A percentile compares a stretch with the other conserved stretches of the same genome.
phyloP scores from a whole-genome alignment of 1,140 invertebrate genomes.

The Drosophila neocordata region DNA sequence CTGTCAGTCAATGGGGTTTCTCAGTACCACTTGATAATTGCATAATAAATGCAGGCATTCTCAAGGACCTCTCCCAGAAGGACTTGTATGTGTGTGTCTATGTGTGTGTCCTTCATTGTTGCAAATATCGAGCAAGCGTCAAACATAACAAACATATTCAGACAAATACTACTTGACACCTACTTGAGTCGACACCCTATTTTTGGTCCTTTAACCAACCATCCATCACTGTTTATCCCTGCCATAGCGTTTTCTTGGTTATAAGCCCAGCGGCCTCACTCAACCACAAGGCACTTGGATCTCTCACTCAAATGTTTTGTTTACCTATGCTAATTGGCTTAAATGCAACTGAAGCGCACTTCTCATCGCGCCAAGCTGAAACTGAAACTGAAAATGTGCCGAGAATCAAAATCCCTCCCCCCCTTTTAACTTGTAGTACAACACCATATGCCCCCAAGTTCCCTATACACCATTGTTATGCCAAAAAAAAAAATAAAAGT shows the following conservation, averaged over 20 bases:
- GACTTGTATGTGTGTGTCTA: conserved; percentile 10
- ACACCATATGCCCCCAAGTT: neutral
- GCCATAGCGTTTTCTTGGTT: conserved; percentile 22
- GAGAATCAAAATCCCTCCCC: neutral
- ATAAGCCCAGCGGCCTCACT: conserved; percentile 50
- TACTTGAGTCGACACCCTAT: conserved; percentile 49
- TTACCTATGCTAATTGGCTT: conserved; percentile 81
- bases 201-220: neutral
- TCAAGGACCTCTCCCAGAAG: conserved; percentile 44
- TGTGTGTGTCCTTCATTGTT: conserved; percentile 28
- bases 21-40: conserved; percentile 73
- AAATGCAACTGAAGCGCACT: conserved; percentile 80
- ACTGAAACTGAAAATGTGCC: conserved; percentile 50
- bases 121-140: conserved; percentile 31
- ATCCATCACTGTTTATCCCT: neutral
- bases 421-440: neutral
- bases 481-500: conserved; percentile 4
- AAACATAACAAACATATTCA: conserved; percentile 64
- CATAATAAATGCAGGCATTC: conserved; percentile 80
- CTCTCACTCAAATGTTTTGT: conserved; percentile 81
- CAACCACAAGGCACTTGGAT: conserved; percentile 69
- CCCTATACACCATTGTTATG: neutral
- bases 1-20: conserved; percentile 57
- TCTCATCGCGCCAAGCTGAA: conserved; percentile 66
- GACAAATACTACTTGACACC: conserved; percentile 69